Conservation (phyloP, 2,113 vertebrate species). For the Callopanchax toddi region DNA sequence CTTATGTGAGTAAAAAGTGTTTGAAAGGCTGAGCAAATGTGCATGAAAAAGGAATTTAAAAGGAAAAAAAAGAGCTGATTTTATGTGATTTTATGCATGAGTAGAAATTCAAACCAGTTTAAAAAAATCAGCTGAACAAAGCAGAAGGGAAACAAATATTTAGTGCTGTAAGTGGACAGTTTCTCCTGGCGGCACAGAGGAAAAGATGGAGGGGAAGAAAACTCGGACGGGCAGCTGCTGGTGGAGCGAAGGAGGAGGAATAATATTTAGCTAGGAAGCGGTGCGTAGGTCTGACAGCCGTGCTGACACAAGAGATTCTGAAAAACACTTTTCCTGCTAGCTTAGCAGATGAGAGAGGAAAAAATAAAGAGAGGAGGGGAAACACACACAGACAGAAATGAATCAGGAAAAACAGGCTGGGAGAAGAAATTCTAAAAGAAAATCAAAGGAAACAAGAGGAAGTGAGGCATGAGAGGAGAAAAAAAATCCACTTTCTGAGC, state of each 20-base stretch:
- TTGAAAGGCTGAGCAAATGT: too few species aligned
- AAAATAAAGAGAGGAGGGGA: conserved; percentile 8
- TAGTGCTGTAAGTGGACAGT: background rate
- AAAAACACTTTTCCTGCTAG: conserved; percentile 65
- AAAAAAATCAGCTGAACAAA: conserved; percentile 1
- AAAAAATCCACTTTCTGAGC: background rate
- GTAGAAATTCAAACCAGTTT: background rate
- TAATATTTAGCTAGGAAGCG: conserved; percentile 71
- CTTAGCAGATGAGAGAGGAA: conserved; percentile 57
- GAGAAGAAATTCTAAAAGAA: background rate
- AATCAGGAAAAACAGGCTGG: background rate
- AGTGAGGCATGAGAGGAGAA: background rate
- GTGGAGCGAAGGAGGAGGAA: conserved; percentile 43
- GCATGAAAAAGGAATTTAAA: too few species aligned
- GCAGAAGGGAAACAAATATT: background rate
- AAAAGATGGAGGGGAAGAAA: background rate
- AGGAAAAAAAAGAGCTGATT: too few species aligned
- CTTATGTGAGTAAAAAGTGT: too few species aligned
- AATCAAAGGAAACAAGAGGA: background rate
- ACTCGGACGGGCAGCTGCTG: conserved; percentile 16
- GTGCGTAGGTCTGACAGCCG: conserved; percentile 58
- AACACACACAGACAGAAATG: background rate
- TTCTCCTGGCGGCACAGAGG: background rate
- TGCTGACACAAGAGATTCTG: conserved; percentile 71
- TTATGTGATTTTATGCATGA: background rate